Percentiles rank a stretch among this genome's conserved stretches.
Evolutionary conservation across 2,113 vertebrate genomes (phyloP).

Genomic region (Verasper variegatus): DNA sequence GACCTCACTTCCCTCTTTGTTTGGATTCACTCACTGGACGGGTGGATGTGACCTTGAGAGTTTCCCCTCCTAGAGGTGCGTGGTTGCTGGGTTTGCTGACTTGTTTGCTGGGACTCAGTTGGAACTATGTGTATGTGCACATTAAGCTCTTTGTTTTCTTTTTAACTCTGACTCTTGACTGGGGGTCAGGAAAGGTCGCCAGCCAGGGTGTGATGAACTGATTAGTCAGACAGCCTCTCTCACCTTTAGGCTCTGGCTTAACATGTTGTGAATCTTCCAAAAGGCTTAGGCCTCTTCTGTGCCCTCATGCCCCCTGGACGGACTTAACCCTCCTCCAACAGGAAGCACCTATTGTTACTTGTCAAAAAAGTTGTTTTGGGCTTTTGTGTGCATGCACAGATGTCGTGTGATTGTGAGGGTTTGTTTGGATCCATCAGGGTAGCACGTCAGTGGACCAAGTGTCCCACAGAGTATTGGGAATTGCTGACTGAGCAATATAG

Average conservation of each 20-base stretch:
- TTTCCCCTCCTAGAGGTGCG: slow-evolving; percentile 48
- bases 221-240: slow-evolving; percentile 59
- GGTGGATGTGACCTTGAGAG: slow-evolving; percentile 69
- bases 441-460: slow-evolving; percentile 26
- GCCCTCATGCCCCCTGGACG: slow-evolving; percentile 34
- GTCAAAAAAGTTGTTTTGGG: slow-evolving; percentile 34
- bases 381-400: slow-evolving; percentile 34
- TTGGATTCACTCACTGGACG: slow-evolving; percentile 74
- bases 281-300: slow-evolving; percentile 55
- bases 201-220: slow-evolving; percentile 58
- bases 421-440: slow-evolving; percentile 38
- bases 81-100: slow-evolving; percentile 30
- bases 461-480: slow-evolving; percentile 41
- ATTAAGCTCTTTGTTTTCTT: slow-evolving; percentile 49
- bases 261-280: slow-evolving; percentile 44
- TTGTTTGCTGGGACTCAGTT: slow-evolving; percentile 47
- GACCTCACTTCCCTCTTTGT: slow-evolving; percentile 81
- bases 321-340: slow-evolving; percentile 38
- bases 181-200: slow-evolving; percentile 61
- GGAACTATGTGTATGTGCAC: slow-evolving; percentile 11
- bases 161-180: slow-evolving; percentile 40
- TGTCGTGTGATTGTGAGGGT: slow-evolving; percentile 32
- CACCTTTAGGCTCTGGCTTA: slow-evolving; percentile 55
- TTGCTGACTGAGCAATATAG: slow-evolving; percentile 32
- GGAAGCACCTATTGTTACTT: slow-evolving; percentile 53